These are phyloP conservation scores for Drosophila crucigera DNA, from an alignment of 2,888 invertebrate species.

Conservation along the genomic window DNA sequence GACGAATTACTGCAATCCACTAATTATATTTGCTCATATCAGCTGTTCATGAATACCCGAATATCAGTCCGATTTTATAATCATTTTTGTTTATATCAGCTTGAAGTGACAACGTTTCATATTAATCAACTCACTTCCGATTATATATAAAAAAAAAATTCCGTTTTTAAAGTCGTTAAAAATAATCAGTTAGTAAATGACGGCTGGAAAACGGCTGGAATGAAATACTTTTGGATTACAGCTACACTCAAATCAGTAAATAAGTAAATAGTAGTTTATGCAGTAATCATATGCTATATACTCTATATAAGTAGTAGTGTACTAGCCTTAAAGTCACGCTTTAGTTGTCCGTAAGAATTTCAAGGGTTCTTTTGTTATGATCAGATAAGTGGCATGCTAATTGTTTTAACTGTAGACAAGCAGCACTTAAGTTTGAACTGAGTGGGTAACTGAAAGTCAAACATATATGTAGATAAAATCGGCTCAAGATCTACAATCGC, in stretches of 20 bases:
- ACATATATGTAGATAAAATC: background rate
- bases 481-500: slow-evolving; percentile 3
- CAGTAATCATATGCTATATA: background rate
- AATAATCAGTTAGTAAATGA: background rate
- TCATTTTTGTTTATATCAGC: background rate
- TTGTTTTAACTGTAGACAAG: background rate
- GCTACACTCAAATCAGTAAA: background rate
- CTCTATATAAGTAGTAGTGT: background rate
- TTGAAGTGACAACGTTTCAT: background rate
- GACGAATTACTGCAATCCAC: background rate
- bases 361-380: background rate
- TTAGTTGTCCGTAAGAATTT: background rate
- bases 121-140: background rate
- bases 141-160: background rate
- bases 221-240: background rate
- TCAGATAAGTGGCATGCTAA: background rate
- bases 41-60: background rate
- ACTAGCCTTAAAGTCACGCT: background rate
- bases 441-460: slow-evolving; percentile 3
- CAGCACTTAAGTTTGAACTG: background rate
- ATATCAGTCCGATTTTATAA: background rate
- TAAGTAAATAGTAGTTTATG: background rate
- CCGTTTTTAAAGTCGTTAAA: background rate
- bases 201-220: background rate
- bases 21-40: background rate